phyloP scores from a whole-genome alignment of 1,140 invertebrate species.

The Temnothorax longispinosus region DNA sequence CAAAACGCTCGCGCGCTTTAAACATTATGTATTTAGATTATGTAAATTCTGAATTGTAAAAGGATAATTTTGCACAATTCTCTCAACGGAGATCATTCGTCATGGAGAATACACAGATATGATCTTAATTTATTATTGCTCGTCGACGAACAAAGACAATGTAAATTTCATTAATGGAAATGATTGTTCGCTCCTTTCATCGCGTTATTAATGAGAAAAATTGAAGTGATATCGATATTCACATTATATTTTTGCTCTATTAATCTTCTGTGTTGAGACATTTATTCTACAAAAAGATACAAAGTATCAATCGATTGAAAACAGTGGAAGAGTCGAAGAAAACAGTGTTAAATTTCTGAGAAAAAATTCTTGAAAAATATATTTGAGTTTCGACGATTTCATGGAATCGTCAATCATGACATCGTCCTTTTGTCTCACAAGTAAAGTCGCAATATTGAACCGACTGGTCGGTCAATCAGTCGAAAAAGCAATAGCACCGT shows the following conservation, averaged over 20 bases:
- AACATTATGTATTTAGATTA: background rate
- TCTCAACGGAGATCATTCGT: slow-evolving; percentile 5
- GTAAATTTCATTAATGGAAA: background rate
- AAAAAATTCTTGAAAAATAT: slow-evolving; percentile 9
- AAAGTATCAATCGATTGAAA: background rate
- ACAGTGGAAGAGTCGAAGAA: background rate
- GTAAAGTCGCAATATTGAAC: background rate
- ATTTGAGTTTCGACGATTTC: background rate
- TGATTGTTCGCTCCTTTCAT: background rate
- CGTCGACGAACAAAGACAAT: slow-evolving; percentile 14
- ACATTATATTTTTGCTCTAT: background rate
- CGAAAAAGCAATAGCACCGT: slow-evolving; percentile 4
- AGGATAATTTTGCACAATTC: background rate
- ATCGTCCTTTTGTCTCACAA: background rate
- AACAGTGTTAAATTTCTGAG: background rate
- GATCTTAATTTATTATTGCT: slow-evolving; percentile 35
- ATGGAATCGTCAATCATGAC: background rate
- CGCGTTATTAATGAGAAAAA: slow-evolving; percentile 12
- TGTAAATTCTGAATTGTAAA: slow-evolving; percentile 1
- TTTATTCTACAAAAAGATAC: background rate
- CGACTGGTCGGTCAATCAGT: background rate
- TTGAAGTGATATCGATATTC: background rate
- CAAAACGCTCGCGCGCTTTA: background rate
- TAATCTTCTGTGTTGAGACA: background rate
- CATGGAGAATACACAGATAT: background rate